Evolutionary conservation across 92 coral and sea anemone genomes (phyloP).

Genomic region (Nematostella vectensis): DNA sequence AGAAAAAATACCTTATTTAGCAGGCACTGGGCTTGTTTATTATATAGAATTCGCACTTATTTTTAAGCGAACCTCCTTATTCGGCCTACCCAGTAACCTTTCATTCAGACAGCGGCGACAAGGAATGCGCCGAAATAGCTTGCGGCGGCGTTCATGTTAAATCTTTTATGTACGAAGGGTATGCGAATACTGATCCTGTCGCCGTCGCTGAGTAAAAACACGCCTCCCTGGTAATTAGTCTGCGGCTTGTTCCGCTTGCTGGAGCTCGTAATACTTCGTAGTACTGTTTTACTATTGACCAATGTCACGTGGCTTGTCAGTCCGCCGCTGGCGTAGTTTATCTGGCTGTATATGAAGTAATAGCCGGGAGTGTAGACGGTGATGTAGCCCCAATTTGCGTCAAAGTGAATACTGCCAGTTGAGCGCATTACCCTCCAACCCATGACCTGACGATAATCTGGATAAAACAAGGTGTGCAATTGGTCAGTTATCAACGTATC

Average conservation of each 20-base stretch:
- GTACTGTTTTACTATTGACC: slow-evolving; percentile 28
- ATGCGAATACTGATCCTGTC: slow-evolving; percentile 46
- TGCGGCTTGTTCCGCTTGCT: not conserved
- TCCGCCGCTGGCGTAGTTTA: slow-evolving; percentile 33
- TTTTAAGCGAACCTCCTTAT: too few species aligned
- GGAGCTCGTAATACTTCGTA: slow-evolving; percentile 32
- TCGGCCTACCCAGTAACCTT: too few species aligned
- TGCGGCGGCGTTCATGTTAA: slow-evolving; percentile 6
- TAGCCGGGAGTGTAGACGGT: slow-evolving; percentile 42
- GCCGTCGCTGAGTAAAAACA: slow-evolving; percentile 42
- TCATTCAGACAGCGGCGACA: slow-evolving; percentile 17
- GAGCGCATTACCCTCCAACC: slow-evolving; percentile 28
- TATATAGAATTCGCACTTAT: too few species aligned
- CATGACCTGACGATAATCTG: slow-evolving; percentile 6
- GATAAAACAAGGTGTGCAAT: too few species aligned
- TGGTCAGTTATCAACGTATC: too few species aligned
- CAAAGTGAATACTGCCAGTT: slow-evolving; percentile 18
- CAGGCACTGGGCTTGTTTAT: not conserved
- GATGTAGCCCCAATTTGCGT: slow-evolving; percentile 23
- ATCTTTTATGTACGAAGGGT: slow-evolving; percentile 2
- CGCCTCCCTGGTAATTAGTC: slow-evolving; percentile 79
- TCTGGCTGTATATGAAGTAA: slow-evolving; percentile 85
- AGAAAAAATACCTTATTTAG: not conserved
- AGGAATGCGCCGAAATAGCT: slow-evolving; percentile 73
- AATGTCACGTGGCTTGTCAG: slow-evolving; percentile 35